phyloP scores from a whole-genome alignment of 2,113 vertebrate species.

The Carassius gibelio region DNA sequence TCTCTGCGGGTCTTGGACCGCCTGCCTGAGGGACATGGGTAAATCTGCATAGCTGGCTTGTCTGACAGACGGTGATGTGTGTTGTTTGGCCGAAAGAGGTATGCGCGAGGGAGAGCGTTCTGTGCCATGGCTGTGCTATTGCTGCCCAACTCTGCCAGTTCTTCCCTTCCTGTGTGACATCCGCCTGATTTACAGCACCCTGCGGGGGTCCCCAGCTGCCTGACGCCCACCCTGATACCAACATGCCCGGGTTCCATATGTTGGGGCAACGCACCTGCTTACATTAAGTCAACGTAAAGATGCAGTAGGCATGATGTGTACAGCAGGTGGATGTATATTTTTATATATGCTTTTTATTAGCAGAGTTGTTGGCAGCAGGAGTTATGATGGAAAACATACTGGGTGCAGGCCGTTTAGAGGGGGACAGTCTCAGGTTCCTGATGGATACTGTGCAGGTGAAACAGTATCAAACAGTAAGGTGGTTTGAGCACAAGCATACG shows the following conservation, averaged over 20 bases:
- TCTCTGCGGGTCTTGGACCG: conserved; percentile 29
- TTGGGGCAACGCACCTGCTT: neutral
- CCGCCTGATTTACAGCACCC: conserved; percentile 47
- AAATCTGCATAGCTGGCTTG: conserved; percentile 54
- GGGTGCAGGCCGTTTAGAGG: neutral
- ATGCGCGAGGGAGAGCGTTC: conserved; percentile 13
- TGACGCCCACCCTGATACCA: conserved; percentile 1
- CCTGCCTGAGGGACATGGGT: conserved; percentile 44
- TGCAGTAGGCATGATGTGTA: conserved; percentile 26
- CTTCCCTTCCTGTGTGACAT: conserved; percentile 26
- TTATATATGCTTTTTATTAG: conserved; percentile 39
- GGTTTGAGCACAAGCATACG: conserved; percentile 6
- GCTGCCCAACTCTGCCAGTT: conserved; percentile 43
- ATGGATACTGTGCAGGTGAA: conserved; percentile 36
- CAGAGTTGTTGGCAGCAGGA: neutral
- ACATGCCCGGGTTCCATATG: neutral
- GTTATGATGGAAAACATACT: conserved; percentile 14
- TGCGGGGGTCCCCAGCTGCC: conserved; percentile 27
- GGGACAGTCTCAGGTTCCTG: conserved; percentile 35
- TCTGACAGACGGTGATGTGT: conserved; percentile 46
- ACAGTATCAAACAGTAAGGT: neutral
- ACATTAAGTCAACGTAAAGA: neutral
- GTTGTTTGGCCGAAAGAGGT: conserved; percentile 45
- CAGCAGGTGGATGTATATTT: conserved; percentile 46
- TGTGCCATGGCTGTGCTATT: conserved; percentile 34